A percentile compares a stretch with the other conserved stretches of the same genome.
Evolutionary conservation across 2,113 vertebrate genomes (phyloP).

Genomic region (Euleptes europaea): DNA sequence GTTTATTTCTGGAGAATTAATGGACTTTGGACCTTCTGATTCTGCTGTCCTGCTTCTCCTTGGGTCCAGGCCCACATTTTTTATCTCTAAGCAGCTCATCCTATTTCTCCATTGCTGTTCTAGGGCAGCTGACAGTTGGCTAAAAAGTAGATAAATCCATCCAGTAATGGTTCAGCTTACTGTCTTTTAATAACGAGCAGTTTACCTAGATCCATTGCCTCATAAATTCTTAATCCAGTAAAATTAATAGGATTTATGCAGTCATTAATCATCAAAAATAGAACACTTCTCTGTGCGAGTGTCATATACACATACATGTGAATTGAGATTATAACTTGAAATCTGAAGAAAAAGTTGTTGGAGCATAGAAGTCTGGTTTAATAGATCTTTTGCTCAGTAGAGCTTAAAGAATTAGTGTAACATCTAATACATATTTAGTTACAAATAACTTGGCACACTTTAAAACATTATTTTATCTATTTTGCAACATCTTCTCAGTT

Average conservation of each 20-base stretch:
- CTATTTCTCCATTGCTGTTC: not conserved
- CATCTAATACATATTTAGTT: not conserved
- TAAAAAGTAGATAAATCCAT: not conserved
- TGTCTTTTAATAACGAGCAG: not conserved
- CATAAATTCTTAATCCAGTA: not conserved
- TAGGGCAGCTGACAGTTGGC: not conserved
- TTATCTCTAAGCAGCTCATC: not conserved
- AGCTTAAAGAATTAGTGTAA: not conserved
- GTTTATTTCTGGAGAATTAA: not conserved
- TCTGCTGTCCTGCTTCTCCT: not conserved
- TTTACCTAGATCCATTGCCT: not conserved
- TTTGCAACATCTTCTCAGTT: too few species aligned
- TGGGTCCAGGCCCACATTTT: not conserved
- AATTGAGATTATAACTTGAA: not conserved
- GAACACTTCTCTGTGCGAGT: not conserved
- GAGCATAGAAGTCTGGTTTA: not conserved
- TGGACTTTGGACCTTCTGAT: not conserved
- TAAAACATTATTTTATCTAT: not conserved
- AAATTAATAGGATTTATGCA: not conserved
- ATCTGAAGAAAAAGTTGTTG: not conserved
- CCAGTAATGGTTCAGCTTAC: not conserved
- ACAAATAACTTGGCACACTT: not conserved
- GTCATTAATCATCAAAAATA: not conserved
- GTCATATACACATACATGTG: not conserved
- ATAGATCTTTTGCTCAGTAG: not conserved